Conservation (phyloP, 2,113 vertebrate species). For the Melierax canorus region DNA sequence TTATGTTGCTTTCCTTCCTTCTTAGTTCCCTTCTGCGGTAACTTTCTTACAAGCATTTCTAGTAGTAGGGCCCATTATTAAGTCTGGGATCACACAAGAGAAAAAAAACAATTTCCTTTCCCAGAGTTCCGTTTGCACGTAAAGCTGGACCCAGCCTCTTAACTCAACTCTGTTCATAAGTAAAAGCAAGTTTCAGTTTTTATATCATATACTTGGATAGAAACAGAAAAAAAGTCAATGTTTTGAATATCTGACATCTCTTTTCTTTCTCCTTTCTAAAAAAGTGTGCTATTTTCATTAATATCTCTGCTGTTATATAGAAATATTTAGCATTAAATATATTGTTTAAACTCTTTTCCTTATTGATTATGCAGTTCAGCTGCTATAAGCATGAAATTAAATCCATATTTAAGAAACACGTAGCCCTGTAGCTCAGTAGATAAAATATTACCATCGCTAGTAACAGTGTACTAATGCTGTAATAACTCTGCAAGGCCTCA, state of each 20-base stretch:
- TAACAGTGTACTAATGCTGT: neutral
- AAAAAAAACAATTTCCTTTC: neutral
- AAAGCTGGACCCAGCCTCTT: neutral
- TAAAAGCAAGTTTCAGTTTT: neutral
- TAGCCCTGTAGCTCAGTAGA: neutral
- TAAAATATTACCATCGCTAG: neutral
- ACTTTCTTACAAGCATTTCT: neutral
- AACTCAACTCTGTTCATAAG: neutral
- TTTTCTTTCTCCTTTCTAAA: neutral
- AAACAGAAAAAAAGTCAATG: neutral
- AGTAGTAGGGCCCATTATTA: neutral
- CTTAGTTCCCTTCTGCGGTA: neutral
- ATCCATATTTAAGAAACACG: rapidly evolving
- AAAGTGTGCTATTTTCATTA: neutral
- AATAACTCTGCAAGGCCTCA: neutral
- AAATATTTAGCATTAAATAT: neutral
- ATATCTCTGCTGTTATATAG: neutral
- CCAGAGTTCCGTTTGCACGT: neutral
- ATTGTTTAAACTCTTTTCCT: neutral
- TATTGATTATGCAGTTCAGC: neutral
- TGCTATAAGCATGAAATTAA: neutral
- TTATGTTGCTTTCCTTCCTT: neutral
- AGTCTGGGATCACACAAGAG: neutral
- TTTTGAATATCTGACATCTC: neutral
- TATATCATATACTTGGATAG: neutral